These are phyloP conservation scores for Ophion obscuratus DNA, from an alignment of 2,888 invertebrate species.

Conservation along the genomic window DNA sequence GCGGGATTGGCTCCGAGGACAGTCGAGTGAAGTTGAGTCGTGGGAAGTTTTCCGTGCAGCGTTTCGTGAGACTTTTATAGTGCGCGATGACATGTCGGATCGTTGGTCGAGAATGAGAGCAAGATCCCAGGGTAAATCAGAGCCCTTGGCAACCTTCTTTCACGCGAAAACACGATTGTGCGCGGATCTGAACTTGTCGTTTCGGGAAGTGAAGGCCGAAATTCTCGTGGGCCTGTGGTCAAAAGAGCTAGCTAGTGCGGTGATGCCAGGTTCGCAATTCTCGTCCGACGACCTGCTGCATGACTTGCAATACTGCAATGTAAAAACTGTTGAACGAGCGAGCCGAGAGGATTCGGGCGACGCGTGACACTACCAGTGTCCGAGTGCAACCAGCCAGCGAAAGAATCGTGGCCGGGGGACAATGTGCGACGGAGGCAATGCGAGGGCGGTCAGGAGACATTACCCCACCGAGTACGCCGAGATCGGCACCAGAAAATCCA, in stretches of 20 bases:
- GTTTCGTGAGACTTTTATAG: neutral
- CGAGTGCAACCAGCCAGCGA: no score
- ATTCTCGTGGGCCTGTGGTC: neutral
- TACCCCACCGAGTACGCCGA: no score
- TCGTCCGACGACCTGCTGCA: neutral
- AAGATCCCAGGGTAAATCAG: neutral
- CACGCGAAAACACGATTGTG: constrained; percentile 12
- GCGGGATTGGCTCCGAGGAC: constrained; percentile 4
- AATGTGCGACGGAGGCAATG: no score
- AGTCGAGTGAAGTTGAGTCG: neutral
- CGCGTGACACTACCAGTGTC: neutral
- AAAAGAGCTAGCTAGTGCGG: neutral
- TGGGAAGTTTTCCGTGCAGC: constrained; percentile 6
- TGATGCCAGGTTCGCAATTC: neutral
- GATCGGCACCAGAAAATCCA: no score
- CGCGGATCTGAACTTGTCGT: neutral
- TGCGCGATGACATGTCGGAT: neutral
- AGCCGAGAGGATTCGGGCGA: no score
- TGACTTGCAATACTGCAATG: neutral
- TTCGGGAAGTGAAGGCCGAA: neutral
- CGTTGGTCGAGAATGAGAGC: neutral
- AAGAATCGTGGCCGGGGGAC: no score
- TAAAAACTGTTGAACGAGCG: neutral
- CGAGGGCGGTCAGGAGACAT: neutral
- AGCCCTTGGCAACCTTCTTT: constrained; percentile 1